Conservation (phyloP, 2,113 vertebrate genomes). For the Ceyx cyanopectus region DNA sequence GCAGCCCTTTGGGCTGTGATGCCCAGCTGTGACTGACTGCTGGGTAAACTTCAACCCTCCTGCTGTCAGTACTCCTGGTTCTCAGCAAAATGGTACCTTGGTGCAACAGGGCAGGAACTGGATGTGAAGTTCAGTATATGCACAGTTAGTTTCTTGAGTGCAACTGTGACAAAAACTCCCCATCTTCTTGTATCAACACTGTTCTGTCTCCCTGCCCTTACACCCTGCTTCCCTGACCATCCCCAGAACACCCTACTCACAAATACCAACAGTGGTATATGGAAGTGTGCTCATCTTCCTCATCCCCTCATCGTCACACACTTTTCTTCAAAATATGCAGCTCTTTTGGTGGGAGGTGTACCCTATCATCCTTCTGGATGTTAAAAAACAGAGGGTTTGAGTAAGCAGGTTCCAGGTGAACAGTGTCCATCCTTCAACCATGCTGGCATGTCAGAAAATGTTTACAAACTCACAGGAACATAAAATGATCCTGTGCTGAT, state of each 20-base stretch:
- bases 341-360: neutral
- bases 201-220: neutral
- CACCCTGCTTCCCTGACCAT: neutral
- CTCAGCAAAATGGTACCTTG: neutral
- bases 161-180: neutral
- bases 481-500: neutral
- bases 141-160: neutral
- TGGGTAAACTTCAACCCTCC: neutral
- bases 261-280: accelerated
- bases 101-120: neutral
- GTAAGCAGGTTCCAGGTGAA: neutral
- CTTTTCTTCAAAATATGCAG: neutral
- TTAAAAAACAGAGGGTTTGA: neutral
- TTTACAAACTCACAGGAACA: neutral
- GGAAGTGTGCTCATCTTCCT: neutral
- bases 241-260: neutral
- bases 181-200: accelerated
- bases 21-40: accelerated
- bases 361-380: neutral
- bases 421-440: neutral
- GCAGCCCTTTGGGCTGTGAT: accelerated
- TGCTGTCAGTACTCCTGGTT: neutral
- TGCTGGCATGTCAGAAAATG: accelerated
- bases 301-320: neutral
- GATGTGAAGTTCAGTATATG: accelerated